phyloP scores from a whole-genome alignment of 1,140 invertebrate genomes.

The Lasaia peninsularis region DNA sequence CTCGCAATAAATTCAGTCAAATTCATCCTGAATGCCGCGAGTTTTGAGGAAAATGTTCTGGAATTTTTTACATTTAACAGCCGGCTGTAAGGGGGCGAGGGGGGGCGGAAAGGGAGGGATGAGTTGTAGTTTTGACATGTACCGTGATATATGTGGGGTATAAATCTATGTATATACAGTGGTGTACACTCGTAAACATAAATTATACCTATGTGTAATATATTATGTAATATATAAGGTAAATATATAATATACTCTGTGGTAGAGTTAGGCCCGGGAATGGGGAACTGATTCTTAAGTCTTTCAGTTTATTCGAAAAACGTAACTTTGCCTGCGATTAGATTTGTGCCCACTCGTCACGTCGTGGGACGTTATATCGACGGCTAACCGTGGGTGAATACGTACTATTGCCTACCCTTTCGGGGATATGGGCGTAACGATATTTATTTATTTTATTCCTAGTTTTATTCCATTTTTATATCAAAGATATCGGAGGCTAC shows the following conservation, averaged over 20 bases:
- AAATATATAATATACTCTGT: not conserved
- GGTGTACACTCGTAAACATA: not conserved
- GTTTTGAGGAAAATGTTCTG: slow-evolving; percentile 9
- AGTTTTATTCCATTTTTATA: no score
- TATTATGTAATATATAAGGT: not conserved
- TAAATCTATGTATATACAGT: not conserved
- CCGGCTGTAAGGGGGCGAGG: slow-evolving; percentile 1
- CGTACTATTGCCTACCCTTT: no score
- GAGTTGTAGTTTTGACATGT: slow-evolving; percentile 11
- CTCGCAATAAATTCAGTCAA: slow-evolving; percentile 8
- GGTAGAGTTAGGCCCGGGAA: no score
- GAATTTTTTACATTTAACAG: slow-evolving; percentile 8
- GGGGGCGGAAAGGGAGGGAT: not conserved
- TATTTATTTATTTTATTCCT: no score
- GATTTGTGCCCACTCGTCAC: no score
- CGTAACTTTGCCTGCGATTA: no score
- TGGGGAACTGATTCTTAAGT: no score
- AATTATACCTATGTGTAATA: not conserved
- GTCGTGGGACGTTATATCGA: no score
- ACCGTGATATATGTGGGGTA: not conserved
- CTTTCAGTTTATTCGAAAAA: no score
- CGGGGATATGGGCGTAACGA: no score
- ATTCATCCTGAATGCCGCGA: slow-evolving; percentile 6
- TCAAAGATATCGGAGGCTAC: no score
- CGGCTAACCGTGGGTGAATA: no score